These are phyloP conservation scores for Paratrypauchen microcephalus DNA, from an alignment of 2,797 vertebrate species.

Conservation along the genomic window DNA sequence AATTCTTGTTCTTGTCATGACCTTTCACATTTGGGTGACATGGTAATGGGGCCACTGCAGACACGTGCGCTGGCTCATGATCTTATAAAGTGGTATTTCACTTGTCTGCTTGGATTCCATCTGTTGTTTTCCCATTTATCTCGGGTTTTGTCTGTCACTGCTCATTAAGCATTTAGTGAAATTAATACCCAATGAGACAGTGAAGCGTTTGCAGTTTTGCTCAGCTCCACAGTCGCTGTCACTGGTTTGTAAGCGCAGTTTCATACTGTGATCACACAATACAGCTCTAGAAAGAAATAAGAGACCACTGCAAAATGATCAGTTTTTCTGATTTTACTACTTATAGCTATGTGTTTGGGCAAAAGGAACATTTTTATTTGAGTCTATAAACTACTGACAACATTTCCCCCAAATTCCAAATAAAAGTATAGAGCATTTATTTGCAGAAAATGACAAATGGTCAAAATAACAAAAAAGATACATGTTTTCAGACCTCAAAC, in stretches of 20 bases:
- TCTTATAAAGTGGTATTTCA: slow-evolving; percentile 57
- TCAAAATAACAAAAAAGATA: too few relatives aligned
- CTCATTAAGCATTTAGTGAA: slow-evolving; percentile 59
- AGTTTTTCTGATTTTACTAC: too few relatives aligned
- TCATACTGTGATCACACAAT: slow-evolving; percentile 8
- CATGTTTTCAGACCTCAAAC: too few relatives aligned
- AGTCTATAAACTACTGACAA: too few relatives aligned
- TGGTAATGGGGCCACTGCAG: slow-evolving; percentile 55
- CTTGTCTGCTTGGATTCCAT: slow-evolving; percentile 58
- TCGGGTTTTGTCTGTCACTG: slow-evolving; percentile 47
- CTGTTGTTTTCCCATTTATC: slow-evolving; percentile 42
- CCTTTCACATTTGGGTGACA: slow-evolving; percentile 31
- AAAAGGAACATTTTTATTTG: too few relatives aligned
- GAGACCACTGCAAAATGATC: too few relatives aligned
- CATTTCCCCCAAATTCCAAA: too few relatives aligned
- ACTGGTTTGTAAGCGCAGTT: slow-evolving; percentile 24
- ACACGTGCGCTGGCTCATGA: slow-evolving; percentile 28
- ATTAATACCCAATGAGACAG: slow-evolving; percentile 42
- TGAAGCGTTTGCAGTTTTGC: slow-evolving; percentile 30
- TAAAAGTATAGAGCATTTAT: too few relatives aligned
- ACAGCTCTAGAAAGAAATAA: too few relatives aligned
- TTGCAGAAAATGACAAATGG: too few relatives aligned
- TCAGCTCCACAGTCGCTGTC: slow-evolving; percentile 31
- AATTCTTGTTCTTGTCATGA: slow-evolving; percentile 12
- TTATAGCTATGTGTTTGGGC: too few relatives aligned